Conservation (phyloP, 64 coral and sea anemone genomes). For the Porites lutea region DNA sequence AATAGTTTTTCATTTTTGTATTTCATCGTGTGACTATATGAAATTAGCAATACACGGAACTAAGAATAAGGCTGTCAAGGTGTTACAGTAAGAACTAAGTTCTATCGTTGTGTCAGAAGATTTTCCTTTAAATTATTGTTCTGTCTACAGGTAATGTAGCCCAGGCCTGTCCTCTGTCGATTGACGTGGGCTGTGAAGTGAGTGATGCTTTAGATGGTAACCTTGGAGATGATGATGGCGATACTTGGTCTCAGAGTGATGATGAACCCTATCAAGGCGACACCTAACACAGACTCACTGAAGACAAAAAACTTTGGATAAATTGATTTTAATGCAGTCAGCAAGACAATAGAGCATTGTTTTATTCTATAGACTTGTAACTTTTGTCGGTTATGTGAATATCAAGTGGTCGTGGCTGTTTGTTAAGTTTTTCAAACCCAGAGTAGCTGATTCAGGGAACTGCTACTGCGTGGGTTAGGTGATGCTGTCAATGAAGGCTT, state of each 20-base stretch:
- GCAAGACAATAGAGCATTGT: not conserved
- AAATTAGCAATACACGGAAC: too few species aligned
- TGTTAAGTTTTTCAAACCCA: too few species aligned
- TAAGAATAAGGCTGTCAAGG: too few species aligned
- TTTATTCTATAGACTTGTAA: not conserved
- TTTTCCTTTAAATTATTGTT: not conserved
- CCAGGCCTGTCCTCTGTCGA: constrained; percentile 41
- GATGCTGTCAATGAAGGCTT: too few species aligned
- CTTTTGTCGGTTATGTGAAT: not conserved
- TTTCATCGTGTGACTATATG: too few species aligned
- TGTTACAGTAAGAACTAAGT: too few species aligned
- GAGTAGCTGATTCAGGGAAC: too few species aligned
- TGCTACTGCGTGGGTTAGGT: too few species aligned
- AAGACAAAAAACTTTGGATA: not conserved
- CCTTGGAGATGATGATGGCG: constrained; percentile 74
- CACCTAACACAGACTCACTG: not conserved
- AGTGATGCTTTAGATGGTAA: constrained; percentile 51
- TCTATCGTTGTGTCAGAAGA: too few species aligned
- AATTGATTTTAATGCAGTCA: not conserved
- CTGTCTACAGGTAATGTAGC: constrained; percentile 3
- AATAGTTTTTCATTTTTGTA: too few species aligned
- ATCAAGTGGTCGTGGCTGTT: too few species aligned
- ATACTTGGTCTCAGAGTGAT: constrained; percentile 78
- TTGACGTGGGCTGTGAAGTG: not conserved
- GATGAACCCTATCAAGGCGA: constrained; percentile 68